Conservation (phyloP, 2,113 vertebrate genomes). For the Labeo rohita region DNA sequence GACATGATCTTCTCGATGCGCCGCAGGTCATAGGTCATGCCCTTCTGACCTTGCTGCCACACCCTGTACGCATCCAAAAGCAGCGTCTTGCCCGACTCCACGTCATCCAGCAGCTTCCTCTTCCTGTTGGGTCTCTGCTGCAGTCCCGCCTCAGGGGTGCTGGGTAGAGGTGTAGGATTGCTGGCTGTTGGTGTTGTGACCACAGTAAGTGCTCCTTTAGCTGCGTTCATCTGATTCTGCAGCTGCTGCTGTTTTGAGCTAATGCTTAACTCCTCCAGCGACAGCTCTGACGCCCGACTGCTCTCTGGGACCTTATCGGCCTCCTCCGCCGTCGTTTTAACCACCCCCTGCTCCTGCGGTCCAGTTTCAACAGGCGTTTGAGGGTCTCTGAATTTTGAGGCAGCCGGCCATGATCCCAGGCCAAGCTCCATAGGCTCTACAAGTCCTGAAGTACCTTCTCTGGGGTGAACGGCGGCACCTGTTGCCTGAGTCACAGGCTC, state of each 20-base stretch:
- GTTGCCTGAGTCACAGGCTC: slow-evolving; percentile 67
- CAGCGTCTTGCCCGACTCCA: slow-evolving; percentile 88
- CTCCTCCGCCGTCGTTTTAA: slow-evolving; percentile 49
- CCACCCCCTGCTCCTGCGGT: slow-evolving; percentile 61
- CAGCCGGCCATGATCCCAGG: slow-evolving; percentile 69
- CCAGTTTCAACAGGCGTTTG: slow-evolving; percentile 55
- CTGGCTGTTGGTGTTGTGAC: slow-evolving; percentile 56
- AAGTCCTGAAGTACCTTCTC: slow-evolving; percentile 67
- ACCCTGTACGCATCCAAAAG: slow-evolving; percentile 94
- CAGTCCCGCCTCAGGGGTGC: slow-evolving; percentile 60
- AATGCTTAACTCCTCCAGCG: slow-evolving; percentile 95
- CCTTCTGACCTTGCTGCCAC: slow-evolving; percentile 98
- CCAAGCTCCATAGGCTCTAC: slow-evolving; percentile 90
- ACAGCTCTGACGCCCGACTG: slow-evolving; percentile 85
- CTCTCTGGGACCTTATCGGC: slow-evolving; percentile 78
- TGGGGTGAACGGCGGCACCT: slow-evolving; percentile 64
- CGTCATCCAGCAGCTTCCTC: slow-evolving; percentile 85
- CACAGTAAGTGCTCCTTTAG: slow-evolving; percentile 61
- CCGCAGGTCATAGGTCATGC: slow-evolving; percentile 89
- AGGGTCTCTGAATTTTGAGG: slow-evolving; percentile 63
- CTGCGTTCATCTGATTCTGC: slow-evolving; percentile 39
- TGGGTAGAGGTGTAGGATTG: slow-evolving; percentile 6
- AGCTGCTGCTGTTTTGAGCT: slow-evolving; percentile 80
- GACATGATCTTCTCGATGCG: slow-evolving; percentile 98
- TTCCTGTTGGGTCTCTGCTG: slow-evolving; percentile 82